These are phyloP conservation scores for Cantharis lateralis DNA, from an alignment of 2,888 invertebrate species.

Conservation along the genomic window DNA sequence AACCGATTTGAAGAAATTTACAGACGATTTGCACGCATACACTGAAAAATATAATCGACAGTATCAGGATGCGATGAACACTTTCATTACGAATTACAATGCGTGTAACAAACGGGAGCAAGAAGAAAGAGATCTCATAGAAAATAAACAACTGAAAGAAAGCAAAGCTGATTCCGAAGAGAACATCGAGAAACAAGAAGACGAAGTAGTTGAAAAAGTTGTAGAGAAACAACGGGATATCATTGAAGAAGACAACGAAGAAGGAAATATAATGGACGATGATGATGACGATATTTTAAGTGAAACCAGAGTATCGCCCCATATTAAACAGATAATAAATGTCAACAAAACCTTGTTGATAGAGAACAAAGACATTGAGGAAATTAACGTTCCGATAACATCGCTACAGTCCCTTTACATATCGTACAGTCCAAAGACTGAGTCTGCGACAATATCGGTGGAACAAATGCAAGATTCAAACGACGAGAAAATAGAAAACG, in stretches of 20 bases:
- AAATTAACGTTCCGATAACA: background rate
- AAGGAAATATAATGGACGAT: background rate
- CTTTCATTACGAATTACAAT: slow-evolving; percentile 44
- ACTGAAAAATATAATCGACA: slow-evolving; percentile 35
- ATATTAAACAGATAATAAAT: background rate
- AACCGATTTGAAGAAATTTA: slow-evolving; percentile 34
- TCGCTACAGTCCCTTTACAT: slow-evolving; percentile 1
- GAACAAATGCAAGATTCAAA: background rate
- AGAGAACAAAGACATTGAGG: background rate
- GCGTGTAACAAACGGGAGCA: background rate
- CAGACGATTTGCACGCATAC: slow-evolving; percentile 33
- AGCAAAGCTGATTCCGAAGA: background rate
- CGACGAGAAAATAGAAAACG: background rate
- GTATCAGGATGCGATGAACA: slow-evolving; percentile 40
- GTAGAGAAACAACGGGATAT: background rate
- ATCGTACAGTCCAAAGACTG: background rate
- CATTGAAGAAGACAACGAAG: background rate
- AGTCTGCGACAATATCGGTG: background rate
- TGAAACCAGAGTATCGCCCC: background rate
- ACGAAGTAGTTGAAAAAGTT: background rate
- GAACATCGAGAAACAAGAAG: background rate
- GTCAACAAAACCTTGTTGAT: background rate
- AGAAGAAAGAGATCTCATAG: background rate
- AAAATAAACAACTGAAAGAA: background rate
- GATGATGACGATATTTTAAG: background rate